Evolutionary conservation across 2,888 invertebrate species (phyloP).

Genomic region (Gortyna flavago): DNA sequence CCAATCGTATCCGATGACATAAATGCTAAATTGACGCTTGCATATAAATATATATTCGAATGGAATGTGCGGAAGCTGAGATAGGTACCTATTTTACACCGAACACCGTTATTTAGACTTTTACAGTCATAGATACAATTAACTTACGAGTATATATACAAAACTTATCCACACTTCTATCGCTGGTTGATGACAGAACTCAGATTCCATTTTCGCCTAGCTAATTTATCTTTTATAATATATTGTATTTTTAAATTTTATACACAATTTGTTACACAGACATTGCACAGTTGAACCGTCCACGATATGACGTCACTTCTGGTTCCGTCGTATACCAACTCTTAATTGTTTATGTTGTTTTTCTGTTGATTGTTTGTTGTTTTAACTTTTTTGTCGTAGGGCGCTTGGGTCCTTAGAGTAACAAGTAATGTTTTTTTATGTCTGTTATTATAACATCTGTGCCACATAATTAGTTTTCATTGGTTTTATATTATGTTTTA

Average conservation of each 20-base stretch:
- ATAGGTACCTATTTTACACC: slow-evolving; percentile 89
- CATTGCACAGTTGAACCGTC: slow-evolving; percentile 87
- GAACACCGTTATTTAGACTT: slow-evolving; percentile 87
- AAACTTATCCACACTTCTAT: slow-evolving; percentile 83
- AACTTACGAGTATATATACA: slow-evolving; percentile 87
- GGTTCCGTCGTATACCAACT: slow-evolving; percentile 76
- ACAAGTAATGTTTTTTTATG: not conserved
- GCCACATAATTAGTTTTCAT: not conserved
- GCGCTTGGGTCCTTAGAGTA: not conserved
- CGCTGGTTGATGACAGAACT: slow-evolving; percentile 86
- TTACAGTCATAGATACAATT: slow-evolving; percentile 80
- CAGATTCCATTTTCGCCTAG: slow-evolving; percentile 87
- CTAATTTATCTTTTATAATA: slow-evolving; percentile 75
- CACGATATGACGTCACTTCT: slow-evolving; percentile 83
- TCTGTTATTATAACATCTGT: not conserved
- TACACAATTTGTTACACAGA: slow-evolving; percentile 86
- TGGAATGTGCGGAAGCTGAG: slow-evolving; percentile 87
- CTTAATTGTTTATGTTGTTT: slow-evolving; percentile 43
- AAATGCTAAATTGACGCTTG: slow-evolving; percentile 88
- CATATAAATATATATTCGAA: slow-evolving; percentile 87
- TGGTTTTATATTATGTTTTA: not conserved
- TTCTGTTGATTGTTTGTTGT: slow-evolving; percentile 9
- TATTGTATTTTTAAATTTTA: slow-evolving; percentile 71
- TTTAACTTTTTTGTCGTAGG: not conserved
- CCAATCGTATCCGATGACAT: slow-evolving; percentile 70